phyloP scores from a whole-genome alignment of 2,888 invertebrate genomes.

The Hydropsyche betteni region DNA sequence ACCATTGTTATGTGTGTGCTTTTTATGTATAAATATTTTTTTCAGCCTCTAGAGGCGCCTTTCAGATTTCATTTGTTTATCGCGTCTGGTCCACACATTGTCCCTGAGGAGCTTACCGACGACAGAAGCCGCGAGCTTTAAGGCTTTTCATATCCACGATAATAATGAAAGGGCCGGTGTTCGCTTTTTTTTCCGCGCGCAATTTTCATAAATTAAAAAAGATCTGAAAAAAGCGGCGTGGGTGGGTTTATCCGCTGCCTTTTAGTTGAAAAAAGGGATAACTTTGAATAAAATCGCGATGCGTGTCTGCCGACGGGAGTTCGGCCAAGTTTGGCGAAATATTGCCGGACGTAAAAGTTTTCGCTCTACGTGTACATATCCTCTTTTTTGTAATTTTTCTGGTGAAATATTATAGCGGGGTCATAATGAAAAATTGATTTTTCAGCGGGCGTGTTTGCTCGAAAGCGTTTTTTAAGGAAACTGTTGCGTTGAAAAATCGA shows the following conservation, averaged over 20 bases:
- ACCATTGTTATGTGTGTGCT: slow-evolving; percentile 12
- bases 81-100: slow-evolving; percentile 39
- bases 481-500: no score
- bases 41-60: not conserved
- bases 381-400: no score
- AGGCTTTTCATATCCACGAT: slow-evolving; percentile 26
- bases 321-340: no score
- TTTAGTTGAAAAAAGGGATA: not conserved
- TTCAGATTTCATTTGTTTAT: slow-evolving; percentile 43
- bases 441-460: no score
- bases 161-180: not conserved
- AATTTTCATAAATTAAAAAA: slow-evolving; percentile 29
- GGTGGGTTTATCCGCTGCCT: no score
- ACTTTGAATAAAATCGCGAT: slow-evolving; percentile 20
- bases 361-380: no score
- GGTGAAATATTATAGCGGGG: no score
- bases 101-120: slow-evolving; percentile 38
- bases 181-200: slow-evolving; percentile 3
- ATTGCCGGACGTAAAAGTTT: no score
- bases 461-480: no score
- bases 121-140: slow-evolving; percentile 20
- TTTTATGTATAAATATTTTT: slow-evolving; percentile 14
- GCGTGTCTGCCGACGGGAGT: no score
- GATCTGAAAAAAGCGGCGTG: no score
- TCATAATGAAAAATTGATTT: no score